Evolutionary conservation across 2,113 vertebrate species (phyloP).

Genomic region (Nycticorax nycticorax): DNA sequence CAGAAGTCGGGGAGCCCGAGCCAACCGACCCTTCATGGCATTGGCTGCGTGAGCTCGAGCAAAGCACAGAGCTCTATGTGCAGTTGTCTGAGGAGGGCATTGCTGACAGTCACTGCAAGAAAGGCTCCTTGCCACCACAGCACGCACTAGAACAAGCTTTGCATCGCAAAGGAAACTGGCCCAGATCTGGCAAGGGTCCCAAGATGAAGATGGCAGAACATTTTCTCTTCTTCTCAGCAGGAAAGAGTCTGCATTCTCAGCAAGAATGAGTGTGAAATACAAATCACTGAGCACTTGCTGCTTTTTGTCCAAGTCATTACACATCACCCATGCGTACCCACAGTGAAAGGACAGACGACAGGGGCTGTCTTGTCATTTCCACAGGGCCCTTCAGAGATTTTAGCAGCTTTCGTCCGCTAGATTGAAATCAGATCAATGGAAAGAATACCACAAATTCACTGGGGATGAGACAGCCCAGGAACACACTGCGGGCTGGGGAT

Average conservation of each 20-base stretch:
- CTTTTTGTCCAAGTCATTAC: neutral
- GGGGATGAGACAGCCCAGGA: neutral
- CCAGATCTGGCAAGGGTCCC: neutral
- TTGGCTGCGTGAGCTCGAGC: neutral
- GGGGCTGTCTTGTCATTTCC: neutral
- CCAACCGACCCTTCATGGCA: fast-evolving
- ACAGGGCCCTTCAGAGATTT: neutral
- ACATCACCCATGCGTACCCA: neutral
- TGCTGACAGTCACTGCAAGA: neutral
- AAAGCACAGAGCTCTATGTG: neutral
- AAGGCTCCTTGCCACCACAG: neutral
- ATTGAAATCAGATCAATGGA: neutral
- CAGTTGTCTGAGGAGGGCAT: neutral
- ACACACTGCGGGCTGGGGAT: neutral
- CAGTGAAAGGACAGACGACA: neutral
- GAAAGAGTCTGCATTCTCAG: neutral
- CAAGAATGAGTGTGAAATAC: neutral
- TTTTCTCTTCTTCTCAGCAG: neutral
- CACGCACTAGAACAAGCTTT: neutral
- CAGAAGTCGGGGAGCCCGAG: neutral
- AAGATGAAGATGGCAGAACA: neutral
- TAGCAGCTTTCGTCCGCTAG: neutral
- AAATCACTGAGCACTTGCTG: neutral
- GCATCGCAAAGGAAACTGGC: neutral
- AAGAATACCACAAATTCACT: neutral